Percentiles rank a stretch among this genome's conserved stretches.
Conservation (phyloP, 2,888 invertebrate species). For the Seira sanloemensis region DNA sequence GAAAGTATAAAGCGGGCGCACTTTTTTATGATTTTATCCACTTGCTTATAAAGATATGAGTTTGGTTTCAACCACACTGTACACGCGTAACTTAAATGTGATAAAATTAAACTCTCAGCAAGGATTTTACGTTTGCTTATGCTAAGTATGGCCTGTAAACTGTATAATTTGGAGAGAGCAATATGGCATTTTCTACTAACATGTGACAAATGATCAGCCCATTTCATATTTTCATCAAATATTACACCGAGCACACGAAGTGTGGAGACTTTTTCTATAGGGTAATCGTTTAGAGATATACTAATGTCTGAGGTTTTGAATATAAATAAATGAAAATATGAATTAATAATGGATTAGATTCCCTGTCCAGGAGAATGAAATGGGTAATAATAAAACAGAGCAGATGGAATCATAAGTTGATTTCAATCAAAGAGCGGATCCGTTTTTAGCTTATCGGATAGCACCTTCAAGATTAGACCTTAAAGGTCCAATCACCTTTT, state of each 20-base stretch:
- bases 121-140: background rate
- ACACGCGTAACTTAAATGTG: conserved; percentile 16
- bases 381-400: too few species aligned
- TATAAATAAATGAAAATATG: too few species aligned
- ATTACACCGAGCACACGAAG: conserved; percentile 36
- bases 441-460: too few species aligned
- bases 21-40: conserved; percentile 8
- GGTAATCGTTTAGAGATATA: too few species aligned
- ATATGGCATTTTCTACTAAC: conserved; percentile 30
- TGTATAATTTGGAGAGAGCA: conserved; percentile 14
- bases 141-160: background rate
- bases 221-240: conserved; percentile 35
- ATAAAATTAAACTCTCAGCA: conserved; percentile 21
- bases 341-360: too few species aligned
- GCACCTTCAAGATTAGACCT: too few species aligned
- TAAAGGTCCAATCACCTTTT: too few species aligned
- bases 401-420: too few species aligned
- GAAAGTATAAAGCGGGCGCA: background rate
- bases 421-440: too few species aligned
- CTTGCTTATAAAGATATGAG: background rate
- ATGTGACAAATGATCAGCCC: background rate
- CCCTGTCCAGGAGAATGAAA: too few species aligned
- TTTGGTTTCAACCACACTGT: background rate
- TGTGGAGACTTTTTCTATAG: too few species aligned
- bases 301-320: too few species aligned